Percentiles rank a stretch among this genome's conserved stretches.
Evolutionary conservation across 2,113 vertebrate genomes (phyloP).

Genomic region (Brachyhypopomus occidentalis): DNA sequence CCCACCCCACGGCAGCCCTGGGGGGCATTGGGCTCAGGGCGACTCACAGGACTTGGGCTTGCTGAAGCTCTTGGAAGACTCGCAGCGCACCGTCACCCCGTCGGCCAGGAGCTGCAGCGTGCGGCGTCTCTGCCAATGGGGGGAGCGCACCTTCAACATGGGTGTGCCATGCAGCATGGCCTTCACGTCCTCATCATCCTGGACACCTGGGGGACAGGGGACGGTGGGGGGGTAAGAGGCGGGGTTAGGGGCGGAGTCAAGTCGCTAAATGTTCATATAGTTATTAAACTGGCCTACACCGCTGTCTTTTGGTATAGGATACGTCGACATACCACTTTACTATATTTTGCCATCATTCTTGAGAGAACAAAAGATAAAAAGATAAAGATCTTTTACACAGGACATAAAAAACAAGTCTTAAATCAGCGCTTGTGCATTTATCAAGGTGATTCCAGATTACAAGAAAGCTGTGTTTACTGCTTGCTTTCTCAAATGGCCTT

Average conservation of each 20-base stretch:
- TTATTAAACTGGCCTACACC: no score
- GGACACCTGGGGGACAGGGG: slow-evolving; percentile 73
- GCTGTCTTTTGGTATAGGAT: no score
- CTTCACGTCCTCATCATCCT: slow-evolving; percentile 84
- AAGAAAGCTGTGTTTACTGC: neutral
- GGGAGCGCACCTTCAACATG: slow-evolving; percentile 86
- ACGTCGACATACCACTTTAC: no score
- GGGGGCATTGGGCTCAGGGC: no score
- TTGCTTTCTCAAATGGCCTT: neutral
- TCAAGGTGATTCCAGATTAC: neutral
- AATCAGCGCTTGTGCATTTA: neutral
- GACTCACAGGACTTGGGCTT: slow-evolving; percentile 84
- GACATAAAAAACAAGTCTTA: no score
- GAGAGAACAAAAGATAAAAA: no score
- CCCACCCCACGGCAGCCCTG: neutral
- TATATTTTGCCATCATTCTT: no score
- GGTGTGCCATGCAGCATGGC: slow-evolving; percentile 84
- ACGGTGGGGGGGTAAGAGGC: no score
- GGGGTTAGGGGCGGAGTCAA: no score
- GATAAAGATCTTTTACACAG: no score
- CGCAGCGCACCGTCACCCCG: slow-evolving; percentile 85
- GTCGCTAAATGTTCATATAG: no score
- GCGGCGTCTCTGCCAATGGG: slow-evolving; percentile 79
- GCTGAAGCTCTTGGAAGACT: slow-evolving; percentile 77
- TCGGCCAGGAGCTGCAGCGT: slow-evolving; percentile 86